Base-by-base conservation (phyloP, 2,888 invertebrate genomes). In the Synergus itoensis region DNA sequence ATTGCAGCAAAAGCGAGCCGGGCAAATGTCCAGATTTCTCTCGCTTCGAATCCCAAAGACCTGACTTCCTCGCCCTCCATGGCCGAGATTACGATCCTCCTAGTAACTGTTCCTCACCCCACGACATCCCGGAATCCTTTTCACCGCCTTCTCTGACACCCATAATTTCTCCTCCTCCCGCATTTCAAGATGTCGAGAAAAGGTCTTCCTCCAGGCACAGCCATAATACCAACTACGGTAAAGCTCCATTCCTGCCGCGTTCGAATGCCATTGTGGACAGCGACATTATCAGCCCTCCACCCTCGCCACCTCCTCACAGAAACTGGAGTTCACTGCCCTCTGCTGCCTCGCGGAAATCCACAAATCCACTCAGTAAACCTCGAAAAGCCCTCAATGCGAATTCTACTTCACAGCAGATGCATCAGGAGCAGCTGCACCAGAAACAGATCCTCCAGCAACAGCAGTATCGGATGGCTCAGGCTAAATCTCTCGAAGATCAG, bases 91-190 rank as follows among this genome's bases (percentile, higher is more conserved):
- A 89, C 79, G 93, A 93, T 90, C 86, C 83, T 12, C 83, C 87
- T 8, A 90, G 89, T 80, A 86, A 91, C n/a, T 90, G 92, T 65
- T 92, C 92, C 2, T 93, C 93, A 14, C 90, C 91, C 1, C 90
- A 89, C 80, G 89, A 88, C 64, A 90, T 92, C 9, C 92, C 92
- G 0, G 93, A 93, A 80, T 92, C 92, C 0, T 92, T 92, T 65
- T 94, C 95, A 0, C 95, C 95, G 48, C 95, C 95, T 3, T 94
- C 95, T n/a, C 92, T 95, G 16, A 95, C 95, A 0, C 95, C 95
- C 9, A 95, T 95, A 80, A 94, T 95, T 69, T 95, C 95, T 18
- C 95, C 95, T 12, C 95, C 95, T 0, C 95, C 95, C 12, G 95
- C 95, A 12, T 95, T 95, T 89, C 95, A 95, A 88, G 95, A 95